Evolutionary conservation across 2,888 invertebrate species (phyloP), one percentile per base, ranked within the genome.

Genomic region (Drosophila robusta): DNA sequence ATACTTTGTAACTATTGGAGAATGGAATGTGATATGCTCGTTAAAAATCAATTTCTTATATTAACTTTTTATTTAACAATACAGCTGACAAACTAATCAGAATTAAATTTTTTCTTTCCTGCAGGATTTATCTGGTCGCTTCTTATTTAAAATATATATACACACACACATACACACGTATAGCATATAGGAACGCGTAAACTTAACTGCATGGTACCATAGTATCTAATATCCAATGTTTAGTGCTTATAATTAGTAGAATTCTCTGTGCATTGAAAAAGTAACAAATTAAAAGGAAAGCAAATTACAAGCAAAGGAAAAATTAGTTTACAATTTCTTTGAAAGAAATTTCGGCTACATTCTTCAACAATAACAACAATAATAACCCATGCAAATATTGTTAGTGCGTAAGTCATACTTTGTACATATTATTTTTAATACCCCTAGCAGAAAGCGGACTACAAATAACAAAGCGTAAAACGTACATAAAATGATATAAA

Each of bases 81-180:
- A 32, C 11, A 14, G 26, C 16, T 18, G 26, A 11, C n/a, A 1
- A 47, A 66, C 57, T 73, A 47, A 74, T 62, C 16, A 8, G 3
- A 42, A 12, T 26, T 9, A 29, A 14, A 11, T 16, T 1, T 18
- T 36, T 60, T 6, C 2, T 55, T 54, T 65, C 36, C 90, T 90
- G 39, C 83, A 90, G 90, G 87, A 90, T 82, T 81, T 82, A 89
- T 90, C 90, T 90, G 90, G 90, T 90, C 90, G 90, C 90, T 90
- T 89, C 80, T 86, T 70, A 86, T 85, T 75, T 89, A 87, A 84
- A 70, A 65, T 24, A 74, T n/a, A 65, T 22, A 60, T 32, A 58
- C 36, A 73, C 39, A 62, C 45, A 68, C 26, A 67, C 63, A 69
- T 26, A 56, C 38, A 52, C 54, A 77, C 67, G 61, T 62, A 68